Base-by-base conservation (phyloP, 2,888 invertebrate species). In the Andrena flavipes region DNA sequence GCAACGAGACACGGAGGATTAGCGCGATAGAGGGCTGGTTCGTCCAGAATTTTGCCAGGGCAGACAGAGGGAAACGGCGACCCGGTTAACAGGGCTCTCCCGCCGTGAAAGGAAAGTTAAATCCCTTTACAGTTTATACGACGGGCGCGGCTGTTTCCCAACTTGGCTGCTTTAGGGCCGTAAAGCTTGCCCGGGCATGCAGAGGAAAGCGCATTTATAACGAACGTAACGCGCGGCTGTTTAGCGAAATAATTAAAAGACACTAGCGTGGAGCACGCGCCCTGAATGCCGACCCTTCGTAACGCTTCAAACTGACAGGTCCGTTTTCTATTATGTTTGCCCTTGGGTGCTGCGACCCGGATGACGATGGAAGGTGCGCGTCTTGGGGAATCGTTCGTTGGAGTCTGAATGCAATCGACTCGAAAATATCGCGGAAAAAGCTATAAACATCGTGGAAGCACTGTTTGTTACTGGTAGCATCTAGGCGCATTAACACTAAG, bases 211-310 rank as follows among this genome's bases (percentile, higher is more conserved):
- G 87, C 92, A 92, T 92, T 91, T 92, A 92, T 92, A 92, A 91
- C 91, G 90, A 89, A 90, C 88, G 90, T 90, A 89, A 91, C 89
- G 90, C 89, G 88, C 85, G 82, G 84, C 90, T 91, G 89, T 92
- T 92, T 91, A 91, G 89, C 90, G 90, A 90, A 92, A 92, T 92
- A 93, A 92, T 92, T 92, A 92, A 93, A 93, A 92, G 92, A 93
- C 92, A 92, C 91, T 91, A 89, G 88, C 88, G 84, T 80, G 84
- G 64, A 74, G 73, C 72, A 67, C 86, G 60, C 64, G 79, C 81
- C 78, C 86, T 51, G 67, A 77, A 81, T 75, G 42, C 56, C 82
- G 64, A 77, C 75, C 77, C 75, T 79, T 69, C 73, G 65, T 62
- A 54, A 56, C 65, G 30, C 64, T 68, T 78, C 71, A 63, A 74